Conservation (phyloP, 2,888 invertebrate genomes). For the Syrista parreyssii region DNA sequence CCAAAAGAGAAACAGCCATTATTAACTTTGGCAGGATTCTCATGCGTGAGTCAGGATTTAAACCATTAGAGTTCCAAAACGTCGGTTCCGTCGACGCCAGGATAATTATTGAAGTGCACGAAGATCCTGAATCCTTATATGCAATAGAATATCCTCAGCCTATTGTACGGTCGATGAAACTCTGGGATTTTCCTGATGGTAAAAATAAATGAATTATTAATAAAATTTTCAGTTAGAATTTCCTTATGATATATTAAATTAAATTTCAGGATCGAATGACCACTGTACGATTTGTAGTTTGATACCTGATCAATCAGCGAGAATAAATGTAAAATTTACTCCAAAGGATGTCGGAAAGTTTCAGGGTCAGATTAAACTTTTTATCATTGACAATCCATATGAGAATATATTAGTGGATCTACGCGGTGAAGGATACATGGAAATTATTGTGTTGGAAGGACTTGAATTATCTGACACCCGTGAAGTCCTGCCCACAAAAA, state of each 20-base stretch:
- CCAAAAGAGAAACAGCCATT: slow-evolving; percentile 33
- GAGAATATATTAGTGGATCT: slow-evolving; percentile 68
- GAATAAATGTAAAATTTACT: slow-evolving; percentile 56
- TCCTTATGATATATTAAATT: neutral
- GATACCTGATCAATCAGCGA: slow-evolving; percentile 44
- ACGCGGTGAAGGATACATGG: slow-evolving; percentile 66
- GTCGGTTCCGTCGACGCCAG: slow-evolving; percentile 60
- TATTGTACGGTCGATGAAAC: neutral
- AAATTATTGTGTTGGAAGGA: slow-evolving; percentile 66
- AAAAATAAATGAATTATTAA: neutral
- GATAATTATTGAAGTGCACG: slow-evolving; percentile 59
- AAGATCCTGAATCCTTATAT: slow-evolving; percentile 44
- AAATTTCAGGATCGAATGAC: slow-evolving; percentile 19
- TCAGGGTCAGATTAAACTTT: slow-evolving; percentile 60
- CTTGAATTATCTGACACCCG: slow-evolving; percentile 37
- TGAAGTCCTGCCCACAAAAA: neutral
- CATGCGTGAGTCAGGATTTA: slow-evolving; percentile 40
- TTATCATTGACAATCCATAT: slow-evolving; percentile 70
- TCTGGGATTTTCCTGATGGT: slow-evolving; percentile 9
- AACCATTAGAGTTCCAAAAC: slow-evolving; percentile 60
- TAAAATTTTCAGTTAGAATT: neutral
- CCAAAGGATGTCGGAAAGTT: slow-evolving; percentile 49
- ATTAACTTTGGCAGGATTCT: slow-evolving; percentile 60
- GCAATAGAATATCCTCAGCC: neutral
- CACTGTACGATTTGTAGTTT: slow-evolving; percentile 37